Evolutionary conservation across 2,113 vertebrate species (phyloP).

Genomic region (Hemiscyllium ocellatum): DNA sequence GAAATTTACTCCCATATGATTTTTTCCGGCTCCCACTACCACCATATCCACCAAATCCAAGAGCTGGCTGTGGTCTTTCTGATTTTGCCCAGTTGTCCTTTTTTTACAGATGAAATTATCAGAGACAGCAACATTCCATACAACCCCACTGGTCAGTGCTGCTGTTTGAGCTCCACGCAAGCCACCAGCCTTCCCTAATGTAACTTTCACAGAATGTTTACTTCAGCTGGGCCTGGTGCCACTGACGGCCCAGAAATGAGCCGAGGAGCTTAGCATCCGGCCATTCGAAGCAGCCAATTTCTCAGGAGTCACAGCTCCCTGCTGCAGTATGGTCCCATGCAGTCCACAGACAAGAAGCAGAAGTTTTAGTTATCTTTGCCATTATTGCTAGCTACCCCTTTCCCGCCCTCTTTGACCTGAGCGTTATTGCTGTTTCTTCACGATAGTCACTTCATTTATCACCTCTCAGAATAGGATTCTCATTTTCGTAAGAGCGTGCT

Average conservation of each 20-base stretch:
- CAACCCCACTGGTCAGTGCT: not conserved
- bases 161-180: not conserved
- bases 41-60: no score
- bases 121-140: not conserved
- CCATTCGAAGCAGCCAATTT: not conserved
- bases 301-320: not conserved
- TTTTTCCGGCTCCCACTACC: no score
- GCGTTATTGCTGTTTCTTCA: not conserved
- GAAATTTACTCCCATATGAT: no score
- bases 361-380: not conserved
- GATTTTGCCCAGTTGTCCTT: not conserved
- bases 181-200: not conserved
- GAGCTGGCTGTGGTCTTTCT: not conserved
- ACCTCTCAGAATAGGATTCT: not conserved
- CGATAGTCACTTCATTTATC: not conserved
- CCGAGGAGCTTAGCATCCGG: not conserved
- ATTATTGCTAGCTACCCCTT: not conserved
- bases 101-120: not conserved
- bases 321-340: not conserved
- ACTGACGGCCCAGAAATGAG: not conserved
- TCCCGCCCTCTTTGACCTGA: not conserved
- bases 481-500: not conserved
- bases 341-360: not conserved
- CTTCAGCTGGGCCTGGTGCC: not conserved
- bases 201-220: not conserved